Base-by-base conservation (phyloP, 2,113 vertebrate genomes). In the Sigmodon hispidus region DNA sequence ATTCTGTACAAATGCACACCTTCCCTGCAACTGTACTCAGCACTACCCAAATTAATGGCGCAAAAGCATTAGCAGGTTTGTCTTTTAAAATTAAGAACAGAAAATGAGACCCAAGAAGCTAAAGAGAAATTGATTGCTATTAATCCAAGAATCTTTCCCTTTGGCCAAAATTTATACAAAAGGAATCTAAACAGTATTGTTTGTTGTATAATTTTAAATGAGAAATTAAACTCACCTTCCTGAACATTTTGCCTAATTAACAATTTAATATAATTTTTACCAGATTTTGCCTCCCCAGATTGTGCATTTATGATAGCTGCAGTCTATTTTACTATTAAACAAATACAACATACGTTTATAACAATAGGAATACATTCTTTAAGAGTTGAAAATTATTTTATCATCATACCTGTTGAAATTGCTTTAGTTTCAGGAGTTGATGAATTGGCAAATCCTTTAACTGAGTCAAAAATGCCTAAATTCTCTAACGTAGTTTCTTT, bases 341-440 rank as follows among this genome's bases (percentile, higher is more conserved):
- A 95, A 93, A 92, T 91, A 61, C 59, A 86, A 90, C 70, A 81
- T 77, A 96, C 77, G 75, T 79, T 77, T 59, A 29, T 88, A 96
- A 94, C 55, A 96, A 19, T 67, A 96, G 86, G 61, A 97, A 96
- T 94, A 90, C n/a, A 72, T 94, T 93, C 65, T 86, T 93, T 43
- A 69, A 96, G 95, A 96, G 84, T 81, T 92, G 17, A 97, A 97
- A 97, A 94, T 95, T 69, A 93, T 77, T 77, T 97, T 98, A 96
- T 96, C 45, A 52, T 95, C 97, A 96, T 99, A 98, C 98, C 98
- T 99, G 97, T 86, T 94, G 79, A 97, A 96, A 89, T 91, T 98
- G 97, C 93, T 97, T 65, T 97, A 9, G 48, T 98, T 97, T 96
- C 97, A 96, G 88, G 36, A 91, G 91, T 26, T 93, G 95, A 43